Percentiles rank a stretch among this genome's conserved stretches.
Evolutionary conservation across 2,888 invertebrate genomes (phyloP).

Genomic region (Eupithecia pulchellata): DNA sequence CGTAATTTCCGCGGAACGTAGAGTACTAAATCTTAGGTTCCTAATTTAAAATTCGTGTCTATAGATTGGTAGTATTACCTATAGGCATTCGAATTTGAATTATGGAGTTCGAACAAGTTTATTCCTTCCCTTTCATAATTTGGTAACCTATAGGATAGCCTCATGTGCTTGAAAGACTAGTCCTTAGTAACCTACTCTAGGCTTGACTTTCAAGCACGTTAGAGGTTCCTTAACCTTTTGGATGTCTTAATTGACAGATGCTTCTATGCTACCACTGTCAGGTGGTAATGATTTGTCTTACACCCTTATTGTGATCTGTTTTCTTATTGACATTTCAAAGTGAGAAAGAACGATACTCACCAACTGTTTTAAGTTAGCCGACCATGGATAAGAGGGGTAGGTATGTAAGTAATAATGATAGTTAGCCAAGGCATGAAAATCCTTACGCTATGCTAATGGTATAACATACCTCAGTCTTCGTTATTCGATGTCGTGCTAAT

Average conservation of each 20-base stretch:
- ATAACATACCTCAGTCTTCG: slow-evolving; percentile 96
- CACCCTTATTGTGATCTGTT: no score
- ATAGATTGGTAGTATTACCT: no score
- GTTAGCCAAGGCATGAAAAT: not conserved
- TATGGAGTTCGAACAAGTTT: not conserved
- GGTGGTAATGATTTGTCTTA: not conserved
- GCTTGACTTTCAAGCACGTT: no score
- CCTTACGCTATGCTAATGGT: slow-evolving; percentile 21
- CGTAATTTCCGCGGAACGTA: not conserved
- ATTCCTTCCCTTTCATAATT: not conserved
- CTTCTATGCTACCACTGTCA: not conserved
- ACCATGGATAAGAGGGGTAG: no score
- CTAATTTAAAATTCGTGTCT: not conserved
- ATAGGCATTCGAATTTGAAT: not conserved
- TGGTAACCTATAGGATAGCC: not conserved
- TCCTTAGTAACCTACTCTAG: no score
- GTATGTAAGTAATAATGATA: not conserved
- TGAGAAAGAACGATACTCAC: no score
- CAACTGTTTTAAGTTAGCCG: no score
- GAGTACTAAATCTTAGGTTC: no score
- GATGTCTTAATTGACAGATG: not conserved
- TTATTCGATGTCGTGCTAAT: slow-evolving; percentile 98
- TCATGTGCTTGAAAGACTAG: no score
- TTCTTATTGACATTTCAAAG: no score
- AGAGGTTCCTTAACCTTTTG: no score